Percentiles rank a stretch among this genome's conserved stretches.
These are phyloP conservation scores for Lacanobia wlatinum DNA, from an alignment of 2,888 invertebrate genomes.

Conservation along the genomic window DNA sequence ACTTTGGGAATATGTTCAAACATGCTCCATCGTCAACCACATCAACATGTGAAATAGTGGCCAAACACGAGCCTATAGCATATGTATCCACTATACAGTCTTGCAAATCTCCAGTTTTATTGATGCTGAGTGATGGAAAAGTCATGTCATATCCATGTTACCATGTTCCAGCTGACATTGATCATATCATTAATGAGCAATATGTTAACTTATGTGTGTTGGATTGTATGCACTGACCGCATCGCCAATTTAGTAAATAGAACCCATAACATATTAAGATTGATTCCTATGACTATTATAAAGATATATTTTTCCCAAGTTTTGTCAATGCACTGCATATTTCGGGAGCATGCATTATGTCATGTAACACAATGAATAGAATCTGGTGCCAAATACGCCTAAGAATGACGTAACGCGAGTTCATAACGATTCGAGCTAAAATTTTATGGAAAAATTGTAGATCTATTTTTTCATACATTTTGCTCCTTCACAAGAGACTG, in stretches of 20 bases:
- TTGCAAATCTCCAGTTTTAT: too few species aligned
- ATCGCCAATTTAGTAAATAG: not conserved
- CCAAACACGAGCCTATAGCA: too few species aligned
- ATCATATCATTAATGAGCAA: not conserved
- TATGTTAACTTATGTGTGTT: not conserved
- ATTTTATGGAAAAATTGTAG: slow-evolving; percentile 13
- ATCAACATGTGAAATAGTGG: too few species aligned
- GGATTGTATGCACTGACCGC: not conserved
- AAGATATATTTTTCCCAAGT: not conserved
- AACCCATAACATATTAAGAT: too few species aligned
- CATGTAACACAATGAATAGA: slow-evolving; percentile 23
- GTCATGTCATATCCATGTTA: not conserved
- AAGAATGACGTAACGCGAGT: slow-evolving; percentile 47
- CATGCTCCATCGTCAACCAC: too few species aligned
- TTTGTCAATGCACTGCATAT: not conserved
- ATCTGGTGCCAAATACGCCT: slow-evolving; percentile 50
- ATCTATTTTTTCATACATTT: not conserved
- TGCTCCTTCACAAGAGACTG: not conserved
- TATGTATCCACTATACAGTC: too few species aligned
- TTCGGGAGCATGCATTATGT: slow-evolving; percentile 13
- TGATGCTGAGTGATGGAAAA: not conserved
- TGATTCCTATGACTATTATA: not conserved
- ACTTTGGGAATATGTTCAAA: too few species aligned
- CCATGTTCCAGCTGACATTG: not conserved
- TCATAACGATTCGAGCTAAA: slow-evolving; percentile 31